phyloP scores from a whole-genome alignment of 2,888 invertebrate genomes.

The Leuctra nigra region DNA sequence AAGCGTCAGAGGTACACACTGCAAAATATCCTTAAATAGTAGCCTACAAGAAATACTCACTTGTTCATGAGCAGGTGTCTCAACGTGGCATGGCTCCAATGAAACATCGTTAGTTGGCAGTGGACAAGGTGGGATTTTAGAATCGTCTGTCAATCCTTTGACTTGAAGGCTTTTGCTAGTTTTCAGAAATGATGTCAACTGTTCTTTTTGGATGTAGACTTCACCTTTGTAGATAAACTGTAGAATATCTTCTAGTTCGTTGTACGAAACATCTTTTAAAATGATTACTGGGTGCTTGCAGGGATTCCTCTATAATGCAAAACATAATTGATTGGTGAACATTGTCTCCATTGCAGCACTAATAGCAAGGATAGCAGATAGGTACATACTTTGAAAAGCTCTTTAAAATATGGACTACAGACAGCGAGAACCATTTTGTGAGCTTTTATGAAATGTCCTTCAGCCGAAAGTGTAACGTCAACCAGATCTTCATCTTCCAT shows the following conservation, averaged over 20 bases:
- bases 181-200: constrained; percentile 63
- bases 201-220: constrained; percentile 65
- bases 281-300: constrained; percentile 46
- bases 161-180: constrained; percentile 66
- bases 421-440: constrained; percentile 72
- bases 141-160: constrained; percentile 54
- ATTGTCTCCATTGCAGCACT: too few species aligned
- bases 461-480: constrained; percentile 70
- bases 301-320: constrained; percentile 29
- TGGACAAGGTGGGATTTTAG: too few species aligned
- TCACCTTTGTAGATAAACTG: constrained; percentile 68
- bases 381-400: constrained; percentile 64
- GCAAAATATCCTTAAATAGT: too few species aligned
- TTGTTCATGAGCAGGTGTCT: too few species aligned
- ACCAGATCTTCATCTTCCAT: constrained; percentile 66
- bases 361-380: not conserved
- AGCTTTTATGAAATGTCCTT: constrained; percentile 68
- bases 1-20: too few species aligned
- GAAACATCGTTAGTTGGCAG: too few species aligned
- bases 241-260: constrained; percentile 60
- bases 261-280: constrained; percentile 63
- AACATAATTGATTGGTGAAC: too few species aligned
- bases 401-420: constrained; percentile 72
- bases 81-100: too few species aligned
- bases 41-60: too few species aligned